Base-by-base conservation (phyloP, 2,888 invertebrate species). In the Laspeyria flexula region DNA sequence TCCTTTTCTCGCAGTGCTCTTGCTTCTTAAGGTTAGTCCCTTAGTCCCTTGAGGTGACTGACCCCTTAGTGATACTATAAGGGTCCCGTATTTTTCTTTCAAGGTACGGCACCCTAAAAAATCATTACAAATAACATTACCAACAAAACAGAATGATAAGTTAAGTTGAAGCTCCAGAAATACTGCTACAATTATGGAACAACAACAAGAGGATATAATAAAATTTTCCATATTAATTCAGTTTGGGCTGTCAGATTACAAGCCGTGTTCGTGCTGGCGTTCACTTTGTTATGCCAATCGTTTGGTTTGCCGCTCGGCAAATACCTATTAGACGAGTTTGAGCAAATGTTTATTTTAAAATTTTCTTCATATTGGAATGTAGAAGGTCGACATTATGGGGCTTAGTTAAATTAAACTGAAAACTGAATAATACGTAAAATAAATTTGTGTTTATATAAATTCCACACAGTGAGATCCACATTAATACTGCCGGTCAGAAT, bases 141-240 rank as follows among this genome's bases (percentile, higher is more conserved):
- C n/a, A n/a, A n/a, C n/a, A n/a, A n/a, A n/a, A n/a, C n/a, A n/a
- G n/a, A n/a, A n/a, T n/a, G n/a, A n/a, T n/a, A n/a, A n/a, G n/a
- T n/a, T n/a, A n/a, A n/a, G 21, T 5, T 3, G 2, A 21, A 21
- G 5, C 5, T 3, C 21, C 5, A 5, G 21, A 21, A 21, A 21
- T 21, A 21, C 21, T 21, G 18, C 25, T 6, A 7, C 25, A 25
- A 7, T 25, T 6, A 25, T 7, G 6, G 7, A 25, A 25, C 7
- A 31, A 33, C 31, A 40, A 10, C 25, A 33, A 27, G 7, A n/a
- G 18, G 18, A 4, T 34, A 13, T 65, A 48, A 60, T 69, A 50
- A 52, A 68, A 60, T 64, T 48, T 38, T 25, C 48, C 48, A 53
- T 52, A 65, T 69, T 60, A 65, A 56, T 65, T 65, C 53, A 49